A percentile compares a stretch with the other conserved stretches of the same genome.
These are phyloP conservation scores for Corvus hawaiiensis DNA, from an alignment of 2,113 vertebrate genomes.

Conservation along the genomic window DNA sequence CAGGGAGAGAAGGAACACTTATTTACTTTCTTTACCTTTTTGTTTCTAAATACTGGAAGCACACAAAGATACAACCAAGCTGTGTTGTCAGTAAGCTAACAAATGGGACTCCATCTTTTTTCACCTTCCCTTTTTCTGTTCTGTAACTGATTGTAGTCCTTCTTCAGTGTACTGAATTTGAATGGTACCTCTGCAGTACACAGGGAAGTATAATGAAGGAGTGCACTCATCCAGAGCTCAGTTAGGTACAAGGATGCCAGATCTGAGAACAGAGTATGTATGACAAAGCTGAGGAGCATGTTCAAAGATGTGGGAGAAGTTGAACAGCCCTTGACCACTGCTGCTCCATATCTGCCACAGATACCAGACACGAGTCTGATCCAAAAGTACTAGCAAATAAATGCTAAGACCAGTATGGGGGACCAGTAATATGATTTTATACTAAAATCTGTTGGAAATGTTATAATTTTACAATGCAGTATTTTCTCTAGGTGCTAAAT, in stretches of 20 bases:
- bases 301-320: not conserved
- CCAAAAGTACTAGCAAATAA: not conserved
- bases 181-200: not conserved
- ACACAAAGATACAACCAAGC: not conserved
- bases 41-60: not conserved
- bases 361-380: not conserved
- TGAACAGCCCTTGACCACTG: not conserved
- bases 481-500: not conserved
- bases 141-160: not conserved
- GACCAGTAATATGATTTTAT: not conserved
- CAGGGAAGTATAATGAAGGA: not conserved
- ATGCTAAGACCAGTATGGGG: not conserved
- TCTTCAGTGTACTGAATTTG: not conserved
- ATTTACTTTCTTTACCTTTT: not conserved
- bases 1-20: not conserved
- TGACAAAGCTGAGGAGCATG: not conserved
- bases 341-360: not conserved
- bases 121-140: not conserved
- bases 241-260: not conserved
- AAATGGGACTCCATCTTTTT: not conserved
- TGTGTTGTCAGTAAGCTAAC: not conserved
- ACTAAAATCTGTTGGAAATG: not conserved
- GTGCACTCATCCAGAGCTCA: not conserved
- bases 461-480: not conserved
- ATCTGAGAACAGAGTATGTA: not conserved